These are phyloP conservation scores for Mizuhopecten yessoensis DNA, from an alignment of 1,140 invertebrate species.

Conservation along the genomic window DNA sequence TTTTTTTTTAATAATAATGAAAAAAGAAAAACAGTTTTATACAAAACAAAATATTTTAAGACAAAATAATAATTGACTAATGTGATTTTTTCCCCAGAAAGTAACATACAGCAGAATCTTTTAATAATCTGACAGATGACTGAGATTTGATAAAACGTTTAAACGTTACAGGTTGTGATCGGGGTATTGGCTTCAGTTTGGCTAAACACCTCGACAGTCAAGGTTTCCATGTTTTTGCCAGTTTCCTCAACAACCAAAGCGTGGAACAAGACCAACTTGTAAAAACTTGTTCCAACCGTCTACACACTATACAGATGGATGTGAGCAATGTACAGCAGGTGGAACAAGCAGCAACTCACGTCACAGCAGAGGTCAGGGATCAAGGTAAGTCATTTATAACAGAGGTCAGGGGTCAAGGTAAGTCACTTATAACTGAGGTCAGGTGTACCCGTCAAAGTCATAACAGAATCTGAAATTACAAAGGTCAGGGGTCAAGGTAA, in stretches of 20 bases:
- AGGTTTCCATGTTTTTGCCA: constrained; percentile 85
- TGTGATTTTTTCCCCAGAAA: too few relatives aligned
- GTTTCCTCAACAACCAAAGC: constrained; percentile 82
- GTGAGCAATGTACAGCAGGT: constrained; percentile 81
- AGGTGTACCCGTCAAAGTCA: too few relatives aligned
- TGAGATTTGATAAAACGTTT: too few relatives aligned
- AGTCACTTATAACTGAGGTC: not conserved
- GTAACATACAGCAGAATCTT: too few relatives aligned
- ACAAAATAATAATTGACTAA: too few relatives aligned
- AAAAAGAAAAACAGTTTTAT: too few relatives aligned
- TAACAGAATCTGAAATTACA: too few relatives aligned
- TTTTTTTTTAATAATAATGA: too few relatives aligned
- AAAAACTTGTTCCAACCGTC: constrained; percentile 65
- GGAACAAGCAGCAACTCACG: constrained; percentile 61
- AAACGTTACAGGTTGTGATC: constrained; percentile 84
- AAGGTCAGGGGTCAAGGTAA: too few relatives aligned
- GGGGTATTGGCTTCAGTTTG: constrained; percentile 84
- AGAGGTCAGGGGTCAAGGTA: not conserved
- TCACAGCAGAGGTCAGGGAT: constrained; percentile 59
- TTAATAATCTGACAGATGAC: too few relatives aligned
- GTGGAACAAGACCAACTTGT: constrained; percentile 77
- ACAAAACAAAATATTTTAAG: too few relatives aligned
- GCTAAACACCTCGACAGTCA: constrained; percentile 81
- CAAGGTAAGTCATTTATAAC: constrained; percentile 63
- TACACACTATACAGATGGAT: constrained; percentile 83